Evolutionary conservation across 2,888 invertebrate genomes (phyloP), one percentile per base, ranked within the genome.

Genomic region (Mythimna albipuncta): DNA sequence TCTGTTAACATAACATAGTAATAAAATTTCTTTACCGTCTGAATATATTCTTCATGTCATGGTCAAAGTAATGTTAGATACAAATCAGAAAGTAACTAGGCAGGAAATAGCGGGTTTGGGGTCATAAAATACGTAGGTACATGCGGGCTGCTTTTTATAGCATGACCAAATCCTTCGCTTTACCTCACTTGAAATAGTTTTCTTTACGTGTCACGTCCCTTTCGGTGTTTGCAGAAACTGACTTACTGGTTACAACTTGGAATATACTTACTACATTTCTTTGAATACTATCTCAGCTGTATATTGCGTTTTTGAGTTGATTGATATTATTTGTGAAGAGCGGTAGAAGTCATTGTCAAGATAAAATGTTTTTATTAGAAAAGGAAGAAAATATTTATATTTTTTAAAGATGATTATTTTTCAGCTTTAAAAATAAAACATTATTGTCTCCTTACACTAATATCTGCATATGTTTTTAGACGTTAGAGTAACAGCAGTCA

Each of bases 31-130:
- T 58, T 44, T 1, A 35, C 11, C 7, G 41, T 55, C n/a, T 9
- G 10, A 57, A 11, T 4, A 44, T 47, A n/a, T 58, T n/a, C 6
- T 13, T 54, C 35, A 54, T 26, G 32, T 32, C 41, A 26, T 55
- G 16, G 19, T 26, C 32, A 32, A 44, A 32, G 11, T 2, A 63
- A 66, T 69, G 54, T 66, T 61, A 65, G 68, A 79, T 76, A 83
- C 72, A 82, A 83, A 80, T 83, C 76, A 72, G 50, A 32, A 19
- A 74, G 63, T 83, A 77, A 82, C 84, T 83, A 72, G 64, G 21
- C 62, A 77, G 68, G 55, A 54, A 82, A 83, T 55, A n/a, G 47
- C 44, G 73, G 72, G 54, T 16, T 73, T 58, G 44, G 59, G 73
- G 58, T 59, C 72, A 74, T 82, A 83, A 83, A 82, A 82, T 72